Base-by-base conservation (phyloP, 2,113 vertebrate species). In the Hippolais icterina region DNA sequence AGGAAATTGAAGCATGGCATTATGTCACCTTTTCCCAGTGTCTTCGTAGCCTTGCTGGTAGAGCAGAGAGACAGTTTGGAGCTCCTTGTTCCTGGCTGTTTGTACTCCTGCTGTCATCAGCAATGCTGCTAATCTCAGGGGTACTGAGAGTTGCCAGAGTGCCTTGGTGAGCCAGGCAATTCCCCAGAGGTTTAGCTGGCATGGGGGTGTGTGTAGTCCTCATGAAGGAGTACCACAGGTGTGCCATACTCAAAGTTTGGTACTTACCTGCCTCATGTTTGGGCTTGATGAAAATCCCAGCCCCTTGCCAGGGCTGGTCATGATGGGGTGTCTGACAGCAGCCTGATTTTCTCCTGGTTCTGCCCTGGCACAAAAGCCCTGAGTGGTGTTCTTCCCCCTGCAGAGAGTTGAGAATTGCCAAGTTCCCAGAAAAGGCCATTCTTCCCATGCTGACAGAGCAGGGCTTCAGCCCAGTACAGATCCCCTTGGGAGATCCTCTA, bases 261-360 rank as follows among this genome's bases (percentile, higher is more conserved):
- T n/a, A 35, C 63, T 93, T 94, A 98, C 98, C 98, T 98, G 98
- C 59, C 98, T 98, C 95, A 89, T 98, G 69, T 98, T 93, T 95
- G 98, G 96, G 97, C 97, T 98, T 41, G 91, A 96, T 50, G 95
- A 50, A 14, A 96, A 79, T 23, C 78, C 89, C 94, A 97, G 94
- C 83, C 93, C 90, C 59, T 74, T 94, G 68, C 59, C 98, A 70
- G 39, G 69, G 42, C n/a, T 87, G 2, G 25, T 7, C 9, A 23
- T 5, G 11, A 20, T 11, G 95, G 92, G 65, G 98, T 95, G 24
- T 96, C 97, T 92, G 97, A 68, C 23, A 97, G 86, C 33, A 98
- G 27, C 29, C 89, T 96, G 87, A 93, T 95, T 57, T 96, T 49
- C 57, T 98, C 97, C 68, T 97, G 89, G 22, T 83, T 97, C 98